phyloP scores from a whole-genome alignment of 2,888 invertebrate species.

The Agrotis ipsilon region DNA sequence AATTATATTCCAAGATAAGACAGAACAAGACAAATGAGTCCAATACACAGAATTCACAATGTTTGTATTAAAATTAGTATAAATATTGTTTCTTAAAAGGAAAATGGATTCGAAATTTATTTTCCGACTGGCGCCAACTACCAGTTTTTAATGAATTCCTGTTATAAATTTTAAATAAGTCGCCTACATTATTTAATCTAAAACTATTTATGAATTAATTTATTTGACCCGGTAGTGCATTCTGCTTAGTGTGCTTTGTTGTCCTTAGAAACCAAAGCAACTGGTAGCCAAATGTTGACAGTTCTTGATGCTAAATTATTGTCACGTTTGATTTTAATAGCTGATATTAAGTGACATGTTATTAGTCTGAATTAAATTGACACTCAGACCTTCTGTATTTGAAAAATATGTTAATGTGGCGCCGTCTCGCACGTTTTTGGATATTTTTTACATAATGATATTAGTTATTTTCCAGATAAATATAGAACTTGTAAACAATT shows the following conservation, averaged over 20 bases:
- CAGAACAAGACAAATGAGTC: constrained; percentile 28
- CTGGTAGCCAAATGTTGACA: constrained; percentile 20
- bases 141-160: constrained; percentile 55
- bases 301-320: constrained; percentile 30
- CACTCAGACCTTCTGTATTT: constrained; percentile 23
- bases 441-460: constrained; percentile 37
- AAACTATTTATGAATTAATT: constrained; percentile 24
- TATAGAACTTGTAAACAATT: constrained; percentile 45
- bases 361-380: constrained; percentile 45
- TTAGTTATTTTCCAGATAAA: constrained; percentile 43
- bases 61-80: constrained; percentile 31
- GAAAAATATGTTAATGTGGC: constrained; percentile 54
- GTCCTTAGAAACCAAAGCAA: neutral
- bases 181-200: constrained; percentile 5
- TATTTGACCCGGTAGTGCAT: constrained; percentile 48
- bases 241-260: constrained; percentile 19
- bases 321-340: constrained; percentile 27
- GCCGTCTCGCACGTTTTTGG: constrained; percentile 51
- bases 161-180: constrained; percentile 40
- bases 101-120: constrained; percentile 45
- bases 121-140: constrained; percentile 63
- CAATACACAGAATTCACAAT: constrained; percentile 42
- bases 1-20: constrained; percentile 35
- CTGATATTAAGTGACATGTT: constrained; percentile 36
- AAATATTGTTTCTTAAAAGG: constrained; percentile 43